Evolutionary conservation across 2,797 vertebrate genomes (phyloP), one percentile per base, ranked within the genome.

Genomic region (Botia almorhae): DNA sequence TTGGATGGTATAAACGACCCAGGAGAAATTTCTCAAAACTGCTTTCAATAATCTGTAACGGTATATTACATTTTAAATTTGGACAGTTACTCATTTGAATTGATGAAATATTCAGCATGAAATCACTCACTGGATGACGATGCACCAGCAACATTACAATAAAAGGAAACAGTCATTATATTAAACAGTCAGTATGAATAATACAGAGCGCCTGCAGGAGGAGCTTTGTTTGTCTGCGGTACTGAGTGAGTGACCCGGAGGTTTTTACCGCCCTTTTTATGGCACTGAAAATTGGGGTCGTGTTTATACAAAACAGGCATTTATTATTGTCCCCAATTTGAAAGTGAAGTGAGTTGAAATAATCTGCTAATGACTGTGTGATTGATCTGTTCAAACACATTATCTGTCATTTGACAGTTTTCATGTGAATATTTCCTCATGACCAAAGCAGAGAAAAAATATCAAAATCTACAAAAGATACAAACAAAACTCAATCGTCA

Each of bases 211-310:
- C 73, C 60, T 64, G 73, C 73, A 75, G 74, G 51, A 70, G 23
- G 46, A 19, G 76, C n/a, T n/a, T n/a, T n/a, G 14, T 83, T 0
- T 73, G 39, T 82, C 80, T 87, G 67, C 87, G 81, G 87, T 89
- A 83, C 64, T 5, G 23, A 2, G 23, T 4, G 11, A 61, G 12
- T 29, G 58, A 61, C 58, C 58, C 5, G 21, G 11, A 61, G 58
- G 26, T 63, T 63, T 17, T 64, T 21, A 74, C 69, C 69, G 74
- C 70, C 36, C 56, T 63, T 82, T 17, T 63, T 5, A 63, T 63
- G 26, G n/a, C 29, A 36, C 56, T 36, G 68, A n/a, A 82, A 80
- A 85, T 85, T 80, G 77, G 74, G 83, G 83, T 82, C 81, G n/a
- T 82, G 77, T 76, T 67, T 58, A 65, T 80, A 10, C 11, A 36